Evolutionary conservation across 1,140 invertebrate species (phyloP), one percentile per base, ranked within the genome.

Genomic region (Sycophila sp.): DNA sequence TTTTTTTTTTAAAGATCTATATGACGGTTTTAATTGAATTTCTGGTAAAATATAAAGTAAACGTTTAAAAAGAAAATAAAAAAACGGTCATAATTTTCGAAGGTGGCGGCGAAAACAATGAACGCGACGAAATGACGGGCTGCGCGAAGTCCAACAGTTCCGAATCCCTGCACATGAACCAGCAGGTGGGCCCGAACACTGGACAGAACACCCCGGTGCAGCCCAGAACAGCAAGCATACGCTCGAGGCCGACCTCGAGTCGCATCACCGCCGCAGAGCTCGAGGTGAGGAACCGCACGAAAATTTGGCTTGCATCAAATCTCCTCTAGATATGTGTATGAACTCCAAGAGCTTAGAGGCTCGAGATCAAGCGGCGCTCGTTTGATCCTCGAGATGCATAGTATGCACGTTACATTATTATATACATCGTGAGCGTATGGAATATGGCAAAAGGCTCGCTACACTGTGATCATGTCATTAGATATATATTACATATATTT

Each of bases 201-300:
- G 78, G 78, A 67, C 73, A 86, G 78, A 79, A 87, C 62, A 90
- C 87, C 0, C 89, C 91, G 5, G 87, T 90, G 10, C 92, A 93
- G 75, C 89, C 91, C 26, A 90, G 94, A 81, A 95, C 94, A 19
- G 95, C 95, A 49, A 96, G 94, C 53, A 96, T 97, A 65, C 90
- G 94, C 77, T 91, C 94, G 71, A 87, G 95, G 26, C 94, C 95
- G 10, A 93, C 92, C 1, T 95, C 94, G 15, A 92, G 92, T 71
- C 88, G 96, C 71, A 95, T 97, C 70, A 95, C 94, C 0, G 93
- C 94, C 19, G 93, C 93, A 6, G 95, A 96, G 85, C 88, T 97
- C 30, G 94, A 97, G 80, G 85, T 86, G 79, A 80, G 73, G 74
- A 6, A 8, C 11, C 38, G n/a, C 4, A 45, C 22, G 24, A 19